Percentiles rank a stretch among this genome's conserved stretches.
Evolutionary conservation across 2,113 vertebrate species (phyloP).

Genomic region (Salminus brasiliensis): DNA sequence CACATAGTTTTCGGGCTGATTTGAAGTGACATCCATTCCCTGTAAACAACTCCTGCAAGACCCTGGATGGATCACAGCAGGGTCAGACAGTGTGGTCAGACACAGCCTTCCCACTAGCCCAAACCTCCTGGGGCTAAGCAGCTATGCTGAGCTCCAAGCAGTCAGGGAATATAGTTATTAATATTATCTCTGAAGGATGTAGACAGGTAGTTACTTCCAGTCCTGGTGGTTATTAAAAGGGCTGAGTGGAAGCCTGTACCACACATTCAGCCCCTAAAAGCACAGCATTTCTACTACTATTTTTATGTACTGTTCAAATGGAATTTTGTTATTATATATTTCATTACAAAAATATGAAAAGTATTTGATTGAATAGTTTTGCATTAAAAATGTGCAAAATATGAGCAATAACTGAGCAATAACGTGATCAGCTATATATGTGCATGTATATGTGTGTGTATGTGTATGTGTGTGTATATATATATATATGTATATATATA

Average conservation of each 20-base stretch:
- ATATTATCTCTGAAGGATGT: background rate
- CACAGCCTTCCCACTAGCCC: background rate
- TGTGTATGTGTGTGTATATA: too few species aligned
- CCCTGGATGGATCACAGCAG: slow-evolving; percentile 11
- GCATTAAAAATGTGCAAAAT: too few species aligned
- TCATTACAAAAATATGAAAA: too few species aligned
- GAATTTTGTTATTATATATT: too few species aligned
- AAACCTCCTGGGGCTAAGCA: background rate
- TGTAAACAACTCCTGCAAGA: background rate
- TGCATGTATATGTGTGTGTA: too few species aligned
- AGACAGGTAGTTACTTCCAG: background rate
- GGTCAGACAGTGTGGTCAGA: slow-evolving; percentile 18
- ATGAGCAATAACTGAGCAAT: too few species aligned
- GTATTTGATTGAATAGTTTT: too few species aligned
- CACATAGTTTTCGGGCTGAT: slow-evolving; percentile 7
- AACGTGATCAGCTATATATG: too few species aligned
- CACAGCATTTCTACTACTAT: background rate
- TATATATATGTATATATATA: too few species aligned
- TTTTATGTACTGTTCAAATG: too few species aligned
- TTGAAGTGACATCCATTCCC: slow-evolving; percentile 18
- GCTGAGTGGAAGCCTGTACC: background rate
- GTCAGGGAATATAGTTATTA: slow-evolving; percentile 11
- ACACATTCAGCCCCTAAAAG: background rate
- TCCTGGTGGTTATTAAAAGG: background rate
- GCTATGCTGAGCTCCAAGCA: background rate